Evolutionary conservation across 2,113 vertebrate genomes (phyloP).

Genomic region (Cyanistes caeruleus): DNA sequence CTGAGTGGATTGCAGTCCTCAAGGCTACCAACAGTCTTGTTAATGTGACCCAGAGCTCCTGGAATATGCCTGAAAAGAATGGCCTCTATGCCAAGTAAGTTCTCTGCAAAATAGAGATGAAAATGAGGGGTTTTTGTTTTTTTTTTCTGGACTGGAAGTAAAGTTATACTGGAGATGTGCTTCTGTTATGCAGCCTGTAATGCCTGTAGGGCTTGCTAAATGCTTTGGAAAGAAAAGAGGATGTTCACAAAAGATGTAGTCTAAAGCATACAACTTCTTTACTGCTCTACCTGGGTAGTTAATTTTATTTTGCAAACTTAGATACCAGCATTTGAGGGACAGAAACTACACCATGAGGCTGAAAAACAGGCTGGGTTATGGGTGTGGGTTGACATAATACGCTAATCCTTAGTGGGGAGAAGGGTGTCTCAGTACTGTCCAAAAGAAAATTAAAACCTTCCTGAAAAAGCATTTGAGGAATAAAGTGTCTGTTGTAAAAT

Average conservation of each 20-base stretch:
- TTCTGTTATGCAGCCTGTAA: neutral
- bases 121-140: neutral
- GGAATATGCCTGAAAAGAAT: slow-evolving; percentile 93
- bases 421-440: neutral
- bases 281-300: neutral
- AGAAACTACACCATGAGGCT: neutral
- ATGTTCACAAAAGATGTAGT: neutral
- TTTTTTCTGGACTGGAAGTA: neutral
- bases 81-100: slow-evolving; percentile 85
- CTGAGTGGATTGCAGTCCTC: slow-evolving; percentile 93
- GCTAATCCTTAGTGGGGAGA: neutral
- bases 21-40: slow-evolving; percentile 87
- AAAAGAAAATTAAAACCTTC: neutral
- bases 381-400: neutral
- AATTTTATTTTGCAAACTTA: neutral
- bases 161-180: neutral
- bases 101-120: neutral
- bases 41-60: slow-evolving; percentile 78
- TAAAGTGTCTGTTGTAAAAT: neutral
- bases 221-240: neutral
- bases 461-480: neutral
- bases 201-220: neutral
- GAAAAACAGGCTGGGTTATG: neutral
- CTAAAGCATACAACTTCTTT: neutral
- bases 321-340: neutral